A percentile compares a stretch with the other conserved stretches of the same genome.
phyloP scores from a whole-genome alignment of 1,140 invertebrate species.

The Pseudobourletiella spinata region DNA sequence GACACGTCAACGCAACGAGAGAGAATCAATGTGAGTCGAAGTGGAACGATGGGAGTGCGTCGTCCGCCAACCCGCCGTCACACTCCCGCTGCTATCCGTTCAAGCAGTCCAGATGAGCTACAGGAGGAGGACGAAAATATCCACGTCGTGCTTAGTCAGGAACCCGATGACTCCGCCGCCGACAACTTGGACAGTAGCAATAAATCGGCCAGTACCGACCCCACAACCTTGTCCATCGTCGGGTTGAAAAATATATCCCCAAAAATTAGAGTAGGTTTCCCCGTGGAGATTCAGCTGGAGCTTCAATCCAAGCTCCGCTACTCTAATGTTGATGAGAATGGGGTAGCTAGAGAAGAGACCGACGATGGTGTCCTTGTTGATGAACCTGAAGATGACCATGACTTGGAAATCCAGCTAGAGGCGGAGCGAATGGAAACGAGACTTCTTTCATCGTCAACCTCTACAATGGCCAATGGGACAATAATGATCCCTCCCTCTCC shows the following conservation, averaged over 20 bases:
- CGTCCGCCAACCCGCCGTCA: slow-evolving; percentile 44
- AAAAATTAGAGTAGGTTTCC: slow-evolving; percentile 35
- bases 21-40: slow-evolving; percentile 45
- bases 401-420: background rate
- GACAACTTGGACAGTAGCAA: background rate
- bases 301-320: slow-evolving; percentile 26
- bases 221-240: slow-evolving; percentile 14
- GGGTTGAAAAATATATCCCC: slow-evolving; percentile 33
- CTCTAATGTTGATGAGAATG: slow-evolving; percentile 3
- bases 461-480: background rate
- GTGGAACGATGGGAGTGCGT: slow-evolving; percentile 42
- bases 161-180: background rate
- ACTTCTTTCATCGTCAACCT: background rate
- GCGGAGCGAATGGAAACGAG: background rate
- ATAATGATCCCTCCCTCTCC: background rate
- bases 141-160: slow-evolving; percentile 28
- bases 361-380: background rate
- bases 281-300: slow-evolving; percentile 34
- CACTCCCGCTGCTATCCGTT: slow-evolving; percentile 38
- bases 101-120: slow-evolving; percentile 5
- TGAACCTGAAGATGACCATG: background rate
- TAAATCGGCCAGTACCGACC: too few species aligned
- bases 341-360: background rate
- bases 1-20: slow-evolving; percentile 46
- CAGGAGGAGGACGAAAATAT: slow-evolving; percentile 17